A percentile compares a stretch with the other conserved stretches of the same genome.
Evolutionary conservation across 2,113 vertebrate species (phyloP).

Genomic region (Zingel zingel): DNA sequence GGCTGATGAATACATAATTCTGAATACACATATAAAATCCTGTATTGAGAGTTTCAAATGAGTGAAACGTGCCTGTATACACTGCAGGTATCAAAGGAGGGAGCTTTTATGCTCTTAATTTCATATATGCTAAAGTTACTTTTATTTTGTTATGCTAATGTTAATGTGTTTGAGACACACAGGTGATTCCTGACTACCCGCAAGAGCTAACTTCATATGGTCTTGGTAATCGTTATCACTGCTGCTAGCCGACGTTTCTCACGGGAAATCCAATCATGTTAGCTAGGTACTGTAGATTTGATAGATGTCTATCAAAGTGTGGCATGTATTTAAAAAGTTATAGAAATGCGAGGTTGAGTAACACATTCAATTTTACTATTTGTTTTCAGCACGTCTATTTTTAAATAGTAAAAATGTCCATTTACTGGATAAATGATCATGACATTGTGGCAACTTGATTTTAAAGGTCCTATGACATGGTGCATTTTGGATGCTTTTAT

Average conservation of each 20-base stretch:
- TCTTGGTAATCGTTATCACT: background rate
- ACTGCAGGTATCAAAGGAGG: background rate
- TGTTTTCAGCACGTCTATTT: background rate
- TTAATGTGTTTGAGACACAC: no score
- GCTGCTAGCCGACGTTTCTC: background rate
- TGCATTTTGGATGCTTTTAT: no score
- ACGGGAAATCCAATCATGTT: background rate
- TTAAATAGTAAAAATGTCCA: background rate
- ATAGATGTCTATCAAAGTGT: background rate
- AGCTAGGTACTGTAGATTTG: background rate
- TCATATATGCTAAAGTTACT: background rate
- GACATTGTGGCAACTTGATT: background rate
- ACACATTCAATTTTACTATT: no score
- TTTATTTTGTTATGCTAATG: background rate
- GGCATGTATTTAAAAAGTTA: background rate
- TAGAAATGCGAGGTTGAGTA: background rate
- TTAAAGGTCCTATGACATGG: background rate
- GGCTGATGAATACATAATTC: background rate
- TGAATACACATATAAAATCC: background rate
- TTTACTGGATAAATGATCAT: background rate
- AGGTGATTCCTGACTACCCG: no score
- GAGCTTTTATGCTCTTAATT: background rate
- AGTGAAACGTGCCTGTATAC: background rate
- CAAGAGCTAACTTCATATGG: no score
- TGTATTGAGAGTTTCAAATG: background rate